Base-by-base conservation (phyloP, 2,113 vertebrate species). In the Glaucidium brasilianum region DNA sequence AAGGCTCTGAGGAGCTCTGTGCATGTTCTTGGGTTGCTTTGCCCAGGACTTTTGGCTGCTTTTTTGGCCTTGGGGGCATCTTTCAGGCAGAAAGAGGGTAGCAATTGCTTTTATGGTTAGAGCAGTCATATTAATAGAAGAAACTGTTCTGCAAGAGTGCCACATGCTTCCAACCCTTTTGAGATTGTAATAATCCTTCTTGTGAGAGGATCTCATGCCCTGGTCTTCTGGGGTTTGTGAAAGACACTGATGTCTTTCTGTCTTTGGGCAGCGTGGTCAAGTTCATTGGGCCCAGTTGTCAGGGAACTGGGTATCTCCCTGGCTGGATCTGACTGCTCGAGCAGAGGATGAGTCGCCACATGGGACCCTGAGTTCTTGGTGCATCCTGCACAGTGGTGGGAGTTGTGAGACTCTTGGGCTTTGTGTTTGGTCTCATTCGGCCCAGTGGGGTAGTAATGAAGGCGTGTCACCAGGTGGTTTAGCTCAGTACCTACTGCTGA, bases 241-340 rank as follows among this genome's bases (percentile, higher is more conserved):
- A 90, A 26, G 76, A 62, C 29, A 5, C 7, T 20, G 41, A 39
- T 50, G 17, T 74, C 22, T 68, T 35, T 72, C 49, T 76, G 11
- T 15, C 15, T 80, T 88, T 63, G 34, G 55, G 73, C 53, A 71
- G 17, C 10, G 22, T 17, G 41, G 19, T 32, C 9, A 43, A 6
- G 26, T 77, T 71, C 32, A 7, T 13, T 55, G 52, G n/a, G 47
- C 37, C 32, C 19, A 66, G 20, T 27, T 10, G 2, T 34, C 9
- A 5, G 43, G 21, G n/a, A 23, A 15, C 30, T 79, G 60, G 43
- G 7, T 15, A 15, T 67, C 53, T 84, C 39, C 53, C 12, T 67
- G 60, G 30, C 19, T 5, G 4, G 68, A 55, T 39, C 32, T n/a
- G 77, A 13, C 41, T 2, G 0, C 0, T 0, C 15, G 72, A 86